phyloP scores from a whole-genome alignment of 2,113 vertebrate species.

The Lepisosteus osseus region DNA sequence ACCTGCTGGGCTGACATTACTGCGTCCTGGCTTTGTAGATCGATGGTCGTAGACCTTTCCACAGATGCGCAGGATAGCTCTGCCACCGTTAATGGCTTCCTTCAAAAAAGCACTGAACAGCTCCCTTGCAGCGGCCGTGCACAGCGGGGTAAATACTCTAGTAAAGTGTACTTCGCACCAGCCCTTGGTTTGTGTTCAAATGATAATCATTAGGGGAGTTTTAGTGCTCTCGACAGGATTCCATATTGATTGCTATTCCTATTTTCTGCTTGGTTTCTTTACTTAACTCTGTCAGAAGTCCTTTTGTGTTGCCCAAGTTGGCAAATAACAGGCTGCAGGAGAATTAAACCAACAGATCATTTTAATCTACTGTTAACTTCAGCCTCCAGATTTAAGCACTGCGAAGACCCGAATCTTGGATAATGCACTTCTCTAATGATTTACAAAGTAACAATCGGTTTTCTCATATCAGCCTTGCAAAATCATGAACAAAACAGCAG shows the following conservation, averaged over 20 bases:
- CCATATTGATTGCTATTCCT: slow-evolving; percentile 1
- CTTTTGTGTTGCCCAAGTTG: neutral
- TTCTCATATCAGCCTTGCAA: slow-evolving; percentile 8
- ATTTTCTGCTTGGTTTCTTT: slow-evolving; percentile 6
- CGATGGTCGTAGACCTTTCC: neutral
- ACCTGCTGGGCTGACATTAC: neutral
- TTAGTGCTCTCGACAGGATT: neutral
- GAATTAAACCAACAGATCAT: neutral
- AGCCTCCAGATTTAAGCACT: neutral
- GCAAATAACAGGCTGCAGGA: slow-evolving; percentile 5
- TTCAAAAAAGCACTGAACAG: neutral
- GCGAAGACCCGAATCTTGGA: neutral
- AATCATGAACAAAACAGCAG: neutral
- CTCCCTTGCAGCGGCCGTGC: neutral
- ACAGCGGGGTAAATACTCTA: neutral
- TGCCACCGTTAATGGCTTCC: neutral
- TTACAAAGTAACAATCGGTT: neutral
- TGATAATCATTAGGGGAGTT: neutral
- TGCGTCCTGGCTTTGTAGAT: neutral
- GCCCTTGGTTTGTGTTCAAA: neutral
- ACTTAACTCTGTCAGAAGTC: slow-evolving; percentile 1
- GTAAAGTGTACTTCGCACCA: neutral
- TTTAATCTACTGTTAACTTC: slow-evolving; percentile 2
- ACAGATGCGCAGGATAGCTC: neutral
- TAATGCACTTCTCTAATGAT: neutral